These are phyloP conservation scores for Hoplodrina ambigua DNA, from an alignment of 2,888 invertebrate genomes.

Conservation along the genomic window DNA sequence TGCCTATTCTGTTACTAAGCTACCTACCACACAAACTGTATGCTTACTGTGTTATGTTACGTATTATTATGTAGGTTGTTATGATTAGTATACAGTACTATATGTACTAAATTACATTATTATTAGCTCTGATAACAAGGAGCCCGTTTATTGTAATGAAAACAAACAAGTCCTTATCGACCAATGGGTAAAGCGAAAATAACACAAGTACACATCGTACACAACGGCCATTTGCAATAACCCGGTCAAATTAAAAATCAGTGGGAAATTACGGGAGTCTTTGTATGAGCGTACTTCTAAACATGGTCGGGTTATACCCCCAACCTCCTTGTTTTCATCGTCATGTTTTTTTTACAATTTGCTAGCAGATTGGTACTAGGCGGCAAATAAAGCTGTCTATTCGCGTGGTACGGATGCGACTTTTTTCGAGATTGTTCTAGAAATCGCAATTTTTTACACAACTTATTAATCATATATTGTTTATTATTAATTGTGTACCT, in stretches of 20 bases:
- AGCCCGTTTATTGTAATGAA: constrained; percentile 63
- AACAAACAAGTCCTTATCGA: constrained; percentile 72
- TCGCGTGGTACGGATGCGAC: constrained; percentile 54
- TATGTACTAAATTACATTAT: constrained; percentile 34
- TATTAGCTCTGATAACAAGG: constrained; percentile 54
- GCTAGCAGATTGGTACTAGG: constrained; percentile 76
- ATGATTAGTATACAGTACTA: constrained; percentile 39
- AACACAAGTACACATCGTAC: constrained; percentile 58
- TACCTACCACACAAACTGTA: neutral
- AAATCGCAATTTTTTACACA: constrained; percentile 3
- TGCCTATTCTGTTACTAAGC: neutral
- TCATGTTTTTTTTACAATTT: constrained; percentile 77
- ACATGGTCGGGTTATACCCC: constrained; percentile 74
- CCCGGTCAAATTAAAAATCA: constrained; percentile 54
- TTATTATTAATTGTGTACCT: neutral
- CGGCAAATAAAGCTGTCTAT: constrained; percentile 72
- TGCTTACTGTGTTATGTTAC: constrained; percentile 18
- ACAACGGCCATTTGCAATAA: constrained; percentile 68
- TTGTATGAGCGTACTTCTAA: constrained; percentile 74
- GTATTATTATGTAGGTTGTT: constrained; percentile 39
- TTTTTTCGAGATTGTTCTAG: constrained; percentile 42
- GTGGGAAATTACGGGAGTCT: constrained; percentile 67
- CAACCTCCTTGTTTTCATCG: constrained; percentile 87
- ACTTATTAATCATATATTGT: no score
- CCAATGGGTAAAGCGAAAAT: constrained; percentile 65